Evolutionary conservation across 1,140 invertebrate genomes (phyloP).

Genomic region (Pseudomyrmex gracilis): DNA sequence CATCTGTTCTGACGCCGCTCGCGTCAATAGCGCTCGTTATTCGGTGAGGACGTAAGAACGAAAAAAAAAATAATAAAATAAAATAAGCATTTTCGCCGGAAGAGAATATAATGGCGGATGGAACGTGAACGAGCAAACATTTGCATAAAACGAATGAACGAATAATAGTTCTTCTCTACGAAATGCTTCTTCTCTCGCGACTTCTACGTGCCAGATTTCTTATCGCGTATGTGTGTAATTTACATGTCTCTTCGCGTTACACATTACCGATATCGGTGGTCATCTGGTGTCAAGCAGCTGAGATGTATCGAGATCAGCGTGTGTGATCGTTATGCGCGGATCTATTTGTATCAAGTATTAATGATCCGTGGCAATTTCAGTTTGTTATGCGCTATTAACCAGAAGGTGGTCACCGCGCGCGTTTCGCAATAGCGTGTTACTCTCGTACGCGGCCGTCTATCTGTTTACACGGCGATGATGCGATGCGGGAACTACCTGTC

Average conservation of each 20-base stretch:
- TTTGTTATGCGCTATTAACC: slow-evolving; percentile 61
- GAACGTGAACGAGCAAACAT: not conserved
- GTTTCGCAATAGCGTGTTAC: slow-evolving; percentile 34
- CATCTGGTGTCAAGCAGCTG: not conserved
- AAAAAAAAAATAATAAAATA: too few relatives aligned
- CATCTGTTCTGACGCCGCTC: slow-evolving; percentile 5
- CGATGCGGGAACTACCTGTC: slow-evolving; percentile 51
- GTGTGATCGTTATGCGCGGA: not conserved
- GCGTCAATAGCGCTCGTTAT: slow-evolving; percentile 27
- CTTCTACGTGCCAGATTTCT: not conserved
- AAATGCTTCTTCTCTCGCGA: not conserved
- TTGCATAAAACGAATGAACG: slow-evolving; percentile 1
- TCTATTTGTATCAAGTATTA: slow-evolving; percentile 34
- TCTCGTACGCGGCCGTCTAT: slow-evolving; percentile 18
- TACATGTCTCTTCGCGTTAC: not conserved
- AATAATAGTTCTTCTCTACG: not conserved
- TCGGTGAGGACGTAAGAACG: not conserved
- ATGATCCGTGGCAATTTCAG: slow-evolving; percentile 50
- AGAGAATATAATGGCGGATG: not conserved
- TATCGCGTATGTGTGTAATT: not conserved
- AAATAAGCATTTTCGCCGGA: not conserved
- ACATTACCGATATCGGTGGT: not conserved
- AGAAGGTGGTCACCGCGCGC: not conserved
- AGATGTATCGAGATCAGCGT: slow-evolving; percentile 1
- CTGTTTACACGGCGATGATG: slow-evolving; percentile 38